Percentiles rank a stretch among this genome's conserved stretches.
phyloP scores from a whole-genome alignment of 2,888 invertebrate genomes.

The Meghimatium bilineatum region DNA sequence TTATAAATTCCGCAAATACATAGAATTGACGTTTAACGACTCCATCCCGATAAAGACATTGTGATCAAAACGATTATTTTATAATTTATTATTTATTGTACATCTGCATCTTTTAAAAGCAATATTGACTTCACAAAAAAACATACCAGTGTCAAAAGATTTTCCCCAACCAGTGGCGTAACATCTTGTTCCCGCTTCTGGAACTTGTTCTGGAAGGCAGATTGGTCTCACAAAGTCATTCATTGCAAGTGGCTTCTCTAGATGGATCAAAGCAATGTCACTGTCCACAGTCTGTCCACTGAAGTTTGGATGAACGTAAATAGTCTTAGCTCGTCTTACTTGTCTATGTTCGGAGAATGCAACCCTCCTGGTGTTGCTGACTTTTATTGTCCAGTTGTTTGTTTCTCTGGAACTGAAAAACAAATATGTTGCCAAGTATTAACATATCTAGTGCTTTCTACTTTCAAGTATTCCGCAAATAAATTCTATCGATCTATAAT shows the following conservation, averaged over 20 bases:
- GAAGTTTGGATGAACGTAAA: conserved; percentile 60
- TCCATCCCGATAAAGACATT: too few species aligned
- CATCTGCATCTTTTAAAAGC: too few species aligned
- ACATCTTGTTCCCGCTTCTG: conserved; percentile 64
- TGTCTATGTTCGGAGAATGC: conserved; percentile 63
- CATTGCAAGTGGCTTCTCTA: conserved; percentile 61
- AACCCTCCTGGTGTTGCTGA: conserved; percentile 64
- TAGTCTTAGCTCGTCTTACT: conserved; percentile 56
- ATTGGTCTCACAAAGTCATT: conserved; percentile 69
- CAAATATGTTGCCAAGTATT: too few species aligned
- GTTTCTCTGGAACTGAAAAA: conserved; percentile 41
- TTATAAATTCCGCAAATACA: too few species aligned
- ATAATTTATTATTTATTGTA: too few species aligned
- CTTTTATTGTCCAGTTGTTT: conserved; percentile 54
- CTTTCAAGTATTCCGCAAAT: too few species aligned
- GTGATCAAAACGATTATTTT: too few species aligned
- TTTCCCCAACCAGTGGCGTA: conserved; percentile 70
- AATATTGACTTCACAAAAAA: background rate
- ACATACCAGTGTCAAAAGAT: conserved; percentile 57
- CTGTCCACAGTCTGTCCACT: conserved; percentile 61
- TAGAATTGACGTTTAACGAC: too few species aligned
- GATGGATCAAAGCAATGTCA: conserved; percentile 67
- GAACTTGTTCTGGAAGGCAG: conserved; percentile 62
- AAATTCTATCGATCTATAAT: too few species aligned
- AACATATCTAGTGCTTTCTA: too few species aligned